phyloP scores from a whole-genome alignment of 2,113 vertebrate genomes.

The Choloepus hoffmanni region DNA sequence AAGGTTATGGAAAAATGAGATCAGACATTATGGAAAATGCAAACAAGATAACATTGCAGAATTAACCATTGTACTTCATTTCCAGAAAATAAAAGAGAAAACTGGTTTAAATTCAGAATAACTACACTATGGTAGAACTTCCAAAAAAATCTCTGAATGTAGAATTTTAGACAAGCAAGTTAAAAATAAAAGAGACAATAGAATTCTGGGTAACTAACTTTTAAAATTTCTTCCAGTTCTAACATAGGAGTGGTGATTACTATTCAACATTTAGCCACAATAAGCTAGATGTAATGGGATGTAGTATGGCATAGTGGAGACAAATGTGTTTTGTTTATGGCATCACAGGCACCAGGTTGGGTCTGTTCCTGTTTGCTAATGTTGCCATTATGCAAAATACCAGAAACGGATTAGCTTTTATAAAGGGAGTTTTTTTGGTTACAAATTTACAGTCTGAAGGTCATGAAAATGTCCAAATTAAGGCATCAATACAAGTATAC shows the following conservation, averaged over 20 bases:
- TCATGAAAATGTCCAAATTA: too few relatives aligned
- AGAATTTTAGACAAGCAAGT: slow-evolving; percentile 27
- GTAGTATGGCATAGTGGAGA: not conserved
- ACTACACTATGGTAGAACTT: not conserved
- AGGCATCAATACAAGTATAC: too few relatives aligned
- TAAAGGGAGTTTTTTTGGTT: too few relatives aligned
- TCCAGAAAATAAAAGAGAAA: slow-evolving; percentile 17
- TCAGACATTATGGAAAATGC: not conserved
- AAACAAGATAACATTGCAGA: slow-evolving; percentile 3
- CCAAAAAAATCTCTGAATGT: not conserved
- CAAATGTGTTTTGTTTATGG: not conserved
- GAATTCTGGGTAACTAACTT: not conserved
- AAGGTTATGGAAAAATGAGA: not conserved
- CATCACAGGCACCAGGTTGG: too few relatives aligned
- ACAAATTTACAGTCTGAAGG: too few relatives aligned
- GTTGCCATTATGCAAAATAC: too few relatives aligned
- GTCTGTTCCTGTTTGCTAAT: too few relatives aligned
- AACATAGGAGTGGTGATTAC: not conserved
- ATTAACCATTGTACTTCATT: not conserved
- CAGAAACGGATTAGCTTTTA: too few relatives aligned
- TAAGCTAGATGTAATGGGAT: not conserved
- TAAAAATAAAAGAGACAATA: not conserved
- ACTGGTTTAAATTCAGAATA: slow-evolving; percentile 1
- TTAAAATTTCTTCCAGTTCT: not conserved
- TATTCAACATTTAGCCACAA: not conserved